phyloP scores from a whole-genome alignment of 1,140 invertebrate genomes.

The Dreissena polymorpha region DNA sequence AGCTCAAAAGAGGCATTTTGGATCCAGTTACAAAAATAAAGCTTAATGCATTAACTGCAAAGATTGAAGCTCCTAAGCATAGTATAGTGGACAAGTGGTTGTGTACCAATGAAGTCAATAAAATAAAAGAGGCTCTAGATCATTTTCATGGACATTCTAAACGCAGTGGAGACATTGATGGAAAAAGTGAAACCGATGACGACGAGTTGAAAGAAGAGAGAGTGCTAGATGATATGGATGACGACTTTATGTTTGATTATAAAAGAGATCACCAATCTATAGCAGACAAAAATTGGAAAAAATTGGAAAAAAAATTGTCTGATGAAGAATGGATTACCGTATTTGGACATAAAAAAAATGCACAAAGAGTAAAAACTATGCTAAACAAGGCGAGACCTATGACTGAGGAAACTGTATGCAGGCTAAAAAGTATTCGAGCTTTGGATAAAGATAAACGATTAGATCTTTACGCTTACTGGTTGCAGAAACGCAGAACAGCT shows the following conservation, averaged over 20 bases:
- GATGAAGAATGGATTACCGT: constrained; percentile 17
- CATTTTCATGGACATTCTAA: neutral
- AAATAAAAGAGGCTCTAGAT: neutral
- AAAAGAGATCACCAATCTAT: neutral
- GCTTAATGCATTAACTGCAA: too few relatives aligned
- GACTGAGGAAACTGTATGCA: constrained; percentile 33
- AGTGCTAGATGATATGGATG: constrained; percentile 51
- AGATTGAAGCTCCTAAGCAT: too few relatives aligned
- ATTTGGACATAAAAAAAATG: constrained; percentile 1
- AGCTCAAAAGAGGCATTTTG: too few relatives aligned
- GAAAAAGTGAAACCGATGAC: constrained; percentile 27
- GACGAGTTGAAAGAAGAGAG: constrained; percentile 45
- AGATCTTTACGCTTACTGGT: constrained; percentile 74
- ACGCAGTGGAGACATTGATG: constrained; percentile 8
- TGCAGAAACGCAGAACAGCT: constrained; percentile 51
- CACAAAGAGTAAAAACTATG: constrained; percentile 31
- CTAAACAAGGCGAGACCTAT: constrained; percentile 50
- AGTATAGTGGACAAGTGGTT: too few relatives aligned
- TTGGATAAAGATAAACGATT: constrained; percentile 58
- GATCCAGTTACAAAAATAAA: too few relatives aligned
- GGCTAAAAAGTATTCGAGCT: constrained; percentile 59
- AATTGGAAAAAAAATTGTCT: constrained; percentile 44
- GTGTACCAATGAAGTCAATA: neutral
- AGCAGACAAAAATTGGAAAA: constrained; percentile 3
- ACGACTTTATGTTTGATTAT: constrained; percentile 35